phyloP scores from a whole-genome alignment of 2,113 vertebrate genomes.

The Hypanus sabinus region DNA sequence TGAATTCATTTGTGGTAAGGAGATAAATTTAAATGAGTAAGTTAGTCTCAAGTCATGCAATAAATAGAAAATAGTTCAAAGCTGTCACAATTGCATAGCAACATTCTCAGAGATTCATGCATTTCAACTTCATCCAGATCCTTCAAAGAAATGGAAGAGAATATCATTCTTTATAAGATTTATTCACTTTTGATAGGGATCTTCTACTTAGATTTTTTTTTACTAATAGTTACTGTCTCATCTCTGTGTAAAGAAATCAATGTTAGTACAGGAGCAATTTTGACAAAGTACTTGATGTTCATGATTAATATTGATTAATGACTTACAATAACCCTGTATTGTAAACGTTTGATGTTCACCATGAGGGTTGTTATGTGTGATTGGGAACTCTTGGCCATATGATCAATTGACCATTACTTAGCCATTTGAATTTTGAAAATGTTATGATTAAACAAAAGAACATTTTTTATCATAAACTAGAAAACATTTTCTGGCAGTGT shows the following conservation, averaged over 20 bases:
- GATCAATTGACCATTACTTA: background rate
- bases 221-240: background rate
- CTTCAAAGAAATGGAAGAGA: background rate
- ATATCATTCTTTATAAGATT: background rate
- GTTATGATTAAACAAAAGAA: background rate
- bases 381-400: background rate
- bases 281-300: background rate
- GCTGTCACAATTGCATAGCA: background rate
- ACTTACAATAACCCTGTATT: background rate
- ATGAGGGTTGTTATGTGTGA: too few relatives aligned
- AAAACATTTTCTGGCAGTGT: background rate
- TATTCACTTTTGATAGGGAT: background rate
- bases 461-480: background rate
- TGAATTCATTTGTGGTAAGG: background rate
- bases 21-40: background rate
- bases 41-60: background rate
- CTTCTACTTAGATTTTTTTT: background rate
- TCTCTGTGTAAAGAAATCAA: background rate
- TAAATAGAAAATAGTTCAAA: background rate
- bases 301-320: constrained; percentile 7
- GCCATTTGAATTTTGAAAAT: background rate
- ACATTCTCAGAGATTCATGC: background rate
- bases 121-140: background rate
- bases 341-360: background rate
- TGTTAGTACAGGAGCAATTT: background rate